These are phyloP conservation scores for Emydura subglobosa DNA, from an alignment of 2,113 vertebrate genomes.

Conservation along the genomic window DNA sequence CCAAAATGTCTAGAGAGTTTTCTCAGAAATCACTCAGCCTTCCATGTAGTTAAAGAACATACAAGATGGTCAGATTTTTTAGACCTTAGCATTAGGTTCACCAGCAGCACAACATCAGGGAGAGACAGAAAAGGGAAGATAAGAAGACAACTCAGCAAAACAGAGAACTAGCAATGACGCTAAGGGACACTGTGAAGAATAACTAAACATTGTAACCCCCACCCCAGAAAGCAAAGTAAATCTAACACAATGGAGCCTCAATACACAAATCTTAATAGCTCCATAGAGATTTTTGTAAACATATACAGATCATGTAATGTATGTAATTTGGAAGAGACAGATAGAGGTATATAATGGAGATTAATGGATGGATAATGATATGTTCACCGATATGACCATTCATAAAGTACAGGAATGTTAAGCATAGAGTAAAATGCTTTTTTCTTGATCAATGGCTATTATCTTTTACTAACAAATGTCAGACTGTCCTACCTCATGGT, in stretches of 20 bases:
- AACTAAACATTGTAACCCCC: neutral
- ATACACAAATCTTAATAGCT: neutral
- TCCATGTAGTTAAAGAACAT: neutral
- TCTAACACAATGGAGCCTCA: neutral
- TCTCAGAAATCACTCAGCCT: neutral
- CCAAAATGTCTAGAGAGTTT: neutral
- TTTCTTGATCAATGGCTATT: neutral
- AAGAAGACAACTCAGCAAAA: neutral
- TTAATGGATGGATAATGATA: neutral
- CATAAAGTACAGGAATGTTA: neutral
- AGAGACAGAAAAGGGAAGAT: neutral
- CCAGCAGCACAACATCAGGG: neutral
- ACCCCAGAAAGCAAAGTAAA: neutral
- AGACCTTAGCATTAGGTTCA: neutral
- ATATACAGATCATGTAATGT: neutral
- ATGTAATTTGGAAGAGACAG: neutral
- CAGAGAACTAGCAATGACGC: neutral
- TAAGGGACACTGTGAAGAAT: neutral
- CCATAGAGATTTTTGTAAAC: neutral
- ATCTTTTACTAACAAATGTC: neutral
- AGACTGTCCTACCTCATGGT: neutral
- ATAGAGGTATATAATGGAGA: neutral
- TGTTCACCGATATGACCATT: neutral
- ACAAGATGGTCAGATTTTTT: neutral
- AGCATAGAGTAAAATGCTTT: neutral